Conservation (phyloP, 2,888 invertebrate genomes). For the Adelphocoris suturalis region DNA sequence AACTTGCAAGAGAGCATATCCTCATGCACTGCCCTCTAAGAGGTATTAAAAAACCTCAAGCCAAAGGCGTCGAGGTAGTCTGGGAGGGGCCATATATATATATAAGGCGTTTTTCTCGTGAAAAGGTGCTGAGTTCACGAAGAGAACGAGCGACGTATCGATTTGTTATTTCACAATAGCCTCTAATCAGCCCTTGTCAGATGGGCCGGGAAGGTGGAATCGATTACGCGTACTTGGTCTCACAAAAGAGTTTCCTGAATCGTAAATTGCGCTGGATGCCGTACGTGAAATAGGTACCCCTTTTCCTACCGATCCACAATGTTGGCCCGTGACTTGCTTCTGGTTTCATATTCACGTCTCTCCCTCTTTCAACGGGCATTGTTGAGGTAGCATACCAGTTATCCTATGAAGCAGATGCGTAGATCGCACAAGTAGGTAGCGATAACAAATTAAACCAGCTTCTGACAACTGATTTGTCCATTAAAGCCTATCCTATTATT, state of each 20-base stretch:
- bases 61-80: neutral
- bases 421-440: neutral
- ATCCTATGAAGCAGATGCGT: neutral
- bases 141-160: constrained; percentile 13
- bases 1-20: neutral
- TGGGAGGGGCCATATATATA: neutral
- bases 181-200: constrained; percentile 45
- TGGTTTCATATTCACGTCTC: neutral
- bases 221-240: constrained; percentile 6
- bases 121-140: constrained; percentile 47
- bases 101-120: neutral
- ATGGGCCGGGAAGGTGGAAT: neutral
- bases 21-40: neutral
- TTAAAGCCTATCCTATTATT: no score
- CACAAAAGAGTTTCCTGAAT: constrained; percentile 38
- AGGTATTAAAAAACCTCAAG: constrained; percentile 9
- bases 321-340: constrained; percentile 10
- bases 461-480: no score
- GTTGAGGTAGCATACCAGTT: neutral
- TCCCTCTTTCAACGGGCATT: neutral
- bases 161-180: constrained; percentile 59
- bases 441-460: no score
- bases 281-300: constrained; percentile 5
- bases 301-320: neutral
- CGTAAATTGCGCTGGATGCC: constrained; percentile 24